Percentiles rank a stretch among this genome's conserved stretches.
Conservation (phyloP, 1,140 invertebrate species). For the Atta cephalotes region DNA sequence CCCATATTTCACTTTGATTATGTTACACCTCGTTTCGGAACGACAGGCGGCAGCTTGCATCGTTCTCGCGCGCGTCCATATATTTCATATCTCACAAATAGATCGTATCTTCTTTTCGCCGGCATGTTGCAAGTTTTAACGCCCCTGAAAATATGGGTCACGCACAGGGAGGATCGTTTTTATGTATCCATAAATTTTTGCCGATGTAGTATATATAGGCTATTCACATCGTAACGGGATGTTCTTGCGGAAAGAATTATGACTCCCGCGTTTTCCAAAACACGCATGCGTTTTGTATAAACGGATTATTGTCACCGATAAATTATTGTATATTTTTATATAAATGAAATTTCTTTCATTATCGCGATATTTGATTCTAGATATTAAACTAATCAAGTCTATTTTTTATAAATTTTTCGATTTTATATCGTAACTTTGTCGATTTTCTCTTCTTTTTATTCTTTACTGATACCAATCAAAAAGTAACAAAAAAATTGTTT, state of each 20-base stretch:
- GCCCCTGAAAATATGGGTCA: conserved; percentile 59
- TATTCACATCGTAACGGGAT: background rate
- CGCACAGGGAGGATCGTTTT: conserved; percentile 11
- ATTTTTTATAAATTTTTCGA: too few relatives aligned
- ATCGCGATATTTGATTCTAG: too few relatives aligned
- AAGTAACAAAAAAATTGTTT: background rate
- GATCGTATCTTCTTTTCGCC: conserved; percentile 39
- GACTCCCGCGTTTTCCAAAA: background rate
- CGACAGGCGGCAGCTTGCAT: conserved; percentile 7
- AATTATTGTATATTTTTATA: background rate
- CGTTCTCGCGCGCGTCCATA: conserved; percentile 42
- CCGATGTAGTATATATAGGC: background rate
- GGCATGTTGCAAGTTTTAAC: conserved; percentile 52
- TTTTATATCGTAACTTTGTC: too few relatives aligned
- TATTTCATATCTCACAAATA: conserved; percentile 64
- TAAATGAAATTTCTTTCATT: background rate
- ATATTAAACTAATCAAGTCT: too few relatives aligned
- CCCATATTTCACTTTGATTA: conserved; percentile 59
- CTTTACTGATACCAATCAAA: too few relatives aligned
- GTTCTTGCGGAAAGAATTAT: conserved; percentile 15
- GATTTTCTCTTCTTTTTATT: too few relatives aligned
- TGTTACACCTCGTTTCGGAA: conserved; percentile 17
- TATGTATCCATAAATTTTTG: conserved; percentile 52
- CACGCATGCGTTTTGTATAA: background rate
- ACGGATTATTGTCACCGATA: background rate